Evolutionary conservation across 1,140 invertebrate species (phyloP), one percentile per base, ranked within the genome.

Genomic region (Papilio dardanus): DNA sequence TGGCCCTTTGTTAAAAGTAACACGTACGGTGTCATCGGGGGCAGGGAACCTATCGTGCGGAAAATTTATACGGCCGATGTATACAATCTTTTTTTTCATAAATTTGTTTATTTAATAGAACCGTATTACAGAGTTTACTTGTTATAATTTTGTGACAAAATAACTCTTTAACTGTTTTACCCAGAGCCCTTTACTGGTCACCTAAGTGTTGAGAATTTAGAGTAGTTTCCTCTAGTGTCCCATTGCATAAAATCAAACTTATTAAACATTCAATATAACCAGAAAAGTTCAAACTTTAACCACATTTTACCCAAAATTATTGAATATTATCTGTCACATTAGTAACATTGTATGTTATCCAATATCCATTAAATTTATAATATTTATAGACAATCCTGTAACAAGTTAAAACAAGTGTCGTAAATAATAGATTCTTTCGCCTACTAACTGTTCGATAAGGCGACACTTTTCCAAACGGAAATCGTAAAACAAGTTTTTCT

Each of bases 1-100:
- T 93, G 90, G 87, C 86, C 90, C 88, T 92, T 93, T 93, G 91
- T 93, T 92, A 93, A 91, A 91, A 90, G 89, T 92, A 91, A 90
- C 91, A 93, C 90, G 91, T 93, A 91, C 84, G 81, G 71, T 90
- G 91, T 93, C 86, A 91, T 82, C 81, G 76, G 77, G 74, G 85
- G 78, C 81, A 80, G 78, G 79, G 79, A 82, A 77, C 81, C 83
- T 87, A 86, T 90, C 82, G 87, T 76, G 84, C 82, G 91, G 88
- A 87, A 92, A 90, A 89, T 90, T 90, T 85, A 81, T 81, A 74
- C 76, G 74, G 74, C 81, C 69, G 81, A 77, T 77, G 68, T 65
- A 67, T 74, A 80, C 24, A 67, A 76, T 68, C 54, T 50, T 81
- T 81, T 69, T 76, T 68, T 30, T 76, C 54, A 81, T 75, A 71